phyloP scores from a whole-genome alignment of 2,113 vertebrate genomes.

The human region DNA sequence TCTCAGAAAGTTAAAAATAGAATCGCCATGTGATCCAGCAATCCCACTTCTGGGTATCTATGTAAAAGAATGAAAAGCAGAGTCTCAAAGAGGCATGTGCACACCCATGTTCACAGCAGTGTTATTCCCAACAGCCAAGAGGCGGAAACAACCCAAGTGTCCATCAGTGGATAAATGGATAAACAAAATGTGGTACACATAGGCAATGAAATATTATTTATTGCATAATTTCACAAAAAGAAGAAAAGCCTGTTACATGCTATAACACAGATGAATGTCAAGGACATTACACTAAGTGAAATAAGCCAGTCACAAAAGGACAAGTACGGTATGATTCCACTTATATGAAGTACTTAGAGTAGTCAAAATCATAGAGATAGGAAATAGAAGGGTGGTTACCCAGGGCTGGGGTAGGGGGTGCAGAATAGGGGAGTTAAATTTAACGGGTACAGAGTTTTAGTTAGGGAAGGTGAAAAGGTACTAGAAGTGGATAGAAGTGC shows the following conservation, averaged over 20 bases:
- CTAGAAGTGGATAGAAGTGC: too few species aligned
- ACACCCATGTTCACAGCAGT: background rate
- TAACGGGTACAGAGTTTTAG: too few species aligned
- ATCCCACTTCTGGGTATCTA: background rate
- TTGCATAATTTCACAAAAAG: background rate
- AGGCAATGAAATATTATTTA: background rate
- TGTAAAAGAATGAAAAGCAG: background rate
- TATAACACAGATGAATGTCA: background rate
- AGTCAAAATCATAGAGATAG: too few species aligned
- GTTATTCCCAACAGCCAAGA: background rate
- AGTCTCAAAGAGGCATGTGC: background rate
- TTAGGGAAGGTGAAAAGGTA: too few species aligned
- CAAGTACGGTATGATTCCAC: background rate
- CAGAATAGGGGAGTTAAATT: too few species aligned
- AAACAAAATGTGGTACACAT: background rate
- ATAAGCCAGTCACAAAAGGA: background rate
- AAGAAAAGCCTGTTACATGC: background rate
- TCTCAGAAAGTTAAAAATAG: background rate
- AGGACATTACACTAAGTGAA: background rate
- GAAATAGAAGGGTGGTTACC: too few species aligned
- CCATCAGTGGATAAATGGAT: background rate
- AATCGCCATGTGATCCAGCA: background rate
- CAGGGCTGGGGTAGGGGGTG: too few species aligned
- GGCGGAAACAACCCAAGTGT: background rate
- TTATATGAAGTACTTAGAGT: too few species aligned